These are phyloP conservation scores for Bergia sp. DNA, from an alignment of 92 coral and sea anemone species.

Conservation along the genomic window DNA sequence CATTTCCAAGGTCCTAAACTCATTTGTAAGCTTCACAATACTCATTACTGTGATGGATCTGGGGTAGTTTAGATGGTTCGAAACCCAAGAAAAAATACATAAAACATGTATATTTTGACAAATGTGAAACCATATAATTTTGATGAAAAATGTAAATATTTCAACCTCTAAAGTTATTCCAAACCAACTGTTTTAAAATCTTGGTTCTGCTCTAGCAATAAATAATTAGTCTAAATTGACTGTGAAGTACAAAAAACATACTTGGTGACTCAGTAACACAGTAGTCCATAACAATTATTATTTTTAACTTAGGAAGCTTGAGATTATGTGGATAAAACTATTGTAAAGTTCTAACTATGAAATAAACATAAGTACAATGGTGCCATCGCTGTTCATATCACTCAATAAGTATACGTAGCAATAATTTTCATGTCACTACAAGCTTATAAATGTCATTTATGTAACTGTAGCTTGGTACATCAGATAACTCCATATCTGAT, in stretches of 20 bases:
- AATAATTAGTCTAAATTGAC: too few species aligned
- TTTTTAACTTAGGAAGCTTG: not conserved
- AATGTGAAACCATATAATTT: too few species aligned
- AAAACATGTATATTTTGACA: too few species aligned
- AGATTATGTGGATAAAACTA: not conserved
- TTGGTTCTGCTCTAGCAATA: too few species aligned
- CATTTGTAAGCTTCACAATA: not conserved
- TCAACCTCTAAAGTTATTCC: too few species aligned
- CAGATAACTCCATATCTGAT: not conserved
- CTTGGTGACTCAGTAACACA: not conserved
- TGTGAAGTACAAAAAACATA: not conserved
- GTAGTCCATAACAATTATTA: not conserved
- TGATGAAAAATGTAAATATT: too few species aligned
- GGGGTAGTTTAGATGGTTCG: too few species aligned
- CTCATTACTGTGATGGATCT: not conserved
- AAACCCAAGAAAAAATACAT: too few species aligned
- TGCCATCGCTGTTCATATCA: not conserved
- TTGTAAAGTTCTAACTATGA: not conserved
- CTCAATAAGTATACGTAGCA: not conserved
- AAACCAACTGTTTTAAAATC: too few species aligned
- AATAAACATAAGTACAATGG: not conserved
- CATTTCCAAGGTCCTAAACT: not conserved
- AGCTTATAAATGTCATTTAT: too few species aligned
- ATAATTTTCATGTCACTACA: too few species aligned
- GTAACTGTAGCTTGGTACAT: not conserved